Conservation (phyloP, 2,113 vertebrate species). For the Lamprologus ornatipinnis region DNA sequence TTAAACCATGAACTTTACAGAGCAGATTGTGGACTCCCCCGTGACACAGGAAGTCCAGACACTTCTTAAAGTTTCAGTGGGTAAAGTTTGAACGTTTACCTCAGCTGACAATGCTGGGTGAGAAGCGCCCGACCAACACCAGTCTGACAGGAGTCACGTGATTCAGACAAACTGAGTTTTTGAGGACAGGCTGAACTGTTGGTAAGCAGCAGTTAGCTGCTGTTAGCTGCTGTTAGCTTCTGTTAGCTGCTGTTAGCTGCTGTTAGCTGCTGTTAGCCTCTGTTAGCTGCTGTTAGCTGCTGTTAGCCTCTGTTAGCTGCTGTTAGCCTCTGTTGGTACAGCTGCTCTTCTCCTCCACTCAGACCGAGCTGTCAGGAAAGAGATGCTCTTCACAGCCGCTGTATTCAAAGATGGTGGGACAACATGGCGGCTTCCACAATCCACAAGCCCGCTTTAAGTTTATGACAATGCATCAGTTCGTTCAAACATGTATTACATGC, state of each 20-base stretch:
- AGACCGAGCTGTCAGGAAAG: background rate
- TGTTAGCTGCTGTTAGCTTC: background rate
- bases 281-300: background rate
- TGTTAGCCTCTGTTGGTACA: rapidly evolving
- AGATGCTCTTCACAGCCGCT: background rate
- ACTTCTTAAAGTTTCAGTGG: background rate
- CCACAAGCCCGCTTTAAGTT: background rate
- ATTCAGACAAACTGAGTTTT: background rate
- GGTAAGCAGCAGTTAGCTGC: background rate
- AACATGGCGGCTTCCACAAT: background rate
- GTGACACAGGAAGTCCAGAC: background rate
- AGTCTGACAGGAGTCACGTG: background rate
- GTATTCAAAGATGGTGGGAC: background rate
- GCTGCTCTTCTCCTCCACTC: background rate
- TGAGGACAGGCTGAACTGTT: background rate
- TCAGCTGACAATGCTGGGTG: background rate
- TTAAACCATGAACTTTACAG: background rate
- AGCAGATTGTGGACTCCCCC: background rate
- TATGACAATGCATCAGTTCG: background rate
- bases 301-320: background rate
- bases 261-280: background rate
- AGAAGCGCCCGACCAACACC: background rate
- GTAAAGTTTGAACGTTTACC: background rate
- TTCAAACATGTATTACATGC: background rate
- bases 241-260: background rate